Conservation (phyloP, 2,888 invertebrate species). For the Cepaea hortensis region DNA sequence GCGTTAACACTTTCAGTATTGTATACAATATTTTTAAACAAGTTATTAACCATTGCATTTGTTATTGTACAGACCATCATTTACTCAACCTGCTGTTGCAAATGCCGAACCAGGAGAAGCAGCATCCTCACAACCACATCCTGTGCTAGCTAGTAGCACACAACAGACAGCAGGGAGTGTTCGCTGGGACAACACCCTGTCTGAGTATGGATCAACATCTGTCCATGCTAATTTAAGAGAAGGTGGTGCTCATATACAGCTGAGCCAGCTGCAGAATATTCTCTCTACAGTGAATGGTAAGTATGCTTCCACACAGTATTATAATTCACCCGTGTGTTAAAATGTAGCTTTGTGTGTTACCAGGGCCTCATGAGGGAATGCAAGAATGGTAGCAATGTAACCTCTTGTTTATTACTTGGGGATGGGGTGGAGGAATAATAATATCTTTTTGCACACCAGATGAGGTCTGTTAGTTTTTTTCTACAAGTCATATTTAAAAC, state of each 20-base stretch:
- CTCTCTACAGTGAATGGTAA: slow-evolving; percentile 81
- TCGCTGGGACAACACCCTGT: slow-evolving; percentile 8
- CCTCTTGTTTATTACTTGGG: no score
- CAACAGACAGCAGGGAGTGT: slow-evolving; percentile 61
- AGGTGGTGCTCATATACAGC: slow-evolving; percentile 79
- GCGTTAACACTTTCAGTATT: neutral
- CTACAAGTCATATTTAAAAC: no score
- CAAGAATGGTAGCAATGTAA: no score
- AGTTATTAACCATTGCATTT: neutral
- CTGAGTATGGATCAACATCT: slow-evolving; percentile 55
- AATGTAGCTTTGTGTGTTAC: no score
- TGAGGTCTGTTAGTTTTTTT: no score
- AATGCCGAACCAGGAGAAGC: slow-evolving; percentile 61
- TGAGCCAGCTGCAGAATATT: slow-evolving; percentile 90
- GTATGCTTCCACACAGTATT: neutral
- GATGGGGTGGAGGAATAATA: no score
- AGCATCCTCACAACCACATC: slow-evolving; percentile 62
- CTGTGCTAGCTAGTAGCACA: slow-evolving; percentile 71
- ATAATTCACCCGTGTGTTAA: no score
- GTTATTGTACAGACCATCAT: slow-evolving; percentile 63
- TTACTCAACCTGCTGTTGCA: slow-evolving; percentile 72
- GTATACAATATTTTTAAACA: no score
- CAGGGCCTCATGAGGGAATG: no score
- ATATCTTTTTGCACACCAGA: no score
- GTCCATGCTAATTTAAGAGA: slow-evolving; percentile 23